Evolutionary conservation across 2,113 vertebrate species (phyloP).

Genomic region (Callorhinus ursinus): DNA sequence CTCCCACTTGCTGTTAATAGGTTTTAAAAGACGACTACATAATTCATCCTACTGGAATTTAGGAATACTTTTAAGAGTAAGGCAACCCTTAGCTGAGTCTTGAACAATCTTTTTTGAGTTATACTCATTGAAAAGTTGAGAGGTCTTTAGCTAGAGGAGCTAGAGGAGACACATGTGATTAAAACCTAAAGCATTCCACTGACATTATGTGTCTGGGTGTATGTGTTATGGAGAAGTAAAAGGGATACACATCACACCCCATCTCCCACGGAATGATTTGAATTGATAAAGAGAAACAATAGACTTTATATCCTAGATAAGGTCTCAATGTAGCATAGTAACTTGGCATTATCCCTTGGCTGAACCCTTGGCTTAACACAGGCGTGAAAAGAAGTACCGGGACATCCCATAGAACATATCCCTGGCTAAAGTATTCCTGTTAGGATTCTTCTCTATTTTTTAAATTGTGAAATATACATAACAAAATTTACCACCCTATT

Average conservation of each 20-base stretch:
- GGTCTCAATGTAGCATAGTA: not conserved
- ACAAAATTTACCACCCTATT: not conserved
- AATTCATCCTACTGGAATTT: not conserved
- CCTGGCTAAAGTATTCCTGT: not conserved
- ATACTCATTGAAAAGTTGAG: not conserved
- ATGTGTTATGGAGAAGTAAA: not conserved
- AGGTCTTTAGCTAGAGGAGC: not conserved
- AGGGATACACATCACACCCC: not conserved
- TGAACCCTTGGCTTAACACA: not conserved
- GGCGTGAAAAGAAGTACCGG: not conserved
- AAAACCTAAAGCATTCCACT: not conserved
- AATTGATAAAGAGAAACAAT: not conserved
- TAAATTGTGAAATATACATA: not conserved
- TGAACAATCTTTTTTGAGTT: not conserved
- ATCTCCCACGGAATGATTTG: not conserved
- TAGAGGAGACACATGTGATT: not conserved
- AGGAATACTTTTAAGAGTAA: not conserved
- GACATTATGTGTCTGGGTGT: not conserved
- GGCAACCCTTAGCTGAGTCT: not conserved
- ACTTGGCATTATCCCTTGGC: not conserved
- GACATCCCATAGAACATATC: not conserved
- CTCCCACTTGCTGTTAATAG: not conserved
- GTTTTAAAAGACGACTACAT: not conserved
- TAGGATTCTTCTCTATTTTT: not conserved
- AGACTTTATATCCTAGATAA: not conserved